phyloP scores from a whole-genome alignment of 92 coral and sea anemone genomes.

The Phenganax subtilis region DNA sequence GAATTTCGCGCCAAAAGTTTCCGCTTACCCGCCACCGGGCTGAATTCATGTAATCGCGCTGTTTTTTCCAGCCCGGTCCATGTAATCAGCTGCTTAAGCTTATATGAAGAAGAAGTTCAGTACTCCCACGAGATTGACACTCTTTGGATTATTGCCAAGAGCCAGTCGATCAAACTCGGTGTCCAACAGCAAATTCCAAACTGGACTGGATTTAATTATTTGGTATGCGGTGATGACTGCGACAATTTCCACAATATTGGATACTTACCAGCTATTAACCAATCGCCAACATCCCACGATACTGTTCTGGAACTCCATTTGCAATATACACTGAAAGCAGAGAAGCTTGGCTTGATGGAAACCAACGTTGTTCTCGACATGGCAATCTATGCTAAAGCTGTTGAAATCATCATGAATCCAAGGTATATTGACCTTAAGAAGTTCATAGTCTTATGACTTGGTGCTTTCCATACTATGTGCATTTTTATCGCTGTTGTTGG shows the following conservation, averaged over 20 bases:
- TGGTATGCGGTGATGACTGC: background rate
- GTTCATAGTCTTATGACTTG: no score
- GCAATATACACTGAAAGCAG: conserved; percentile 22
- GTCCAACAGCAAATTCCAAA: background rate
- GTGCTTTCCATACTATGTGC: background rate
- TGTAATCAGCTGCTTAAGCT: no score
- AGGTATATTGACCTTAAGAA: no score
- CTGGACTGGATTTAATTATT: conserved; percentile 15
- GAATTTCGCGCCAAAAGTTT: no score
- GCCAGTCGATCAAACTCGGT: background rate
- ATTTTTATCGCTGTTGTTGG: conserved; percentile 8
- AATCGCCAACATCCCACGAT: conserved; percentile 18
- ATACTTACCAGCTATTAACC: conserved; percentile 29
- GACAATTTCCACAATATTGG: conserved; percentile 18
- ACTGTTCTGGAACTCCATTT: conserved; percentile 8
- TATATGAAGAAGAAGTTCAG: conserved; percentile 6
- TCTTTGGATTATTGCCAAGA: conserved; percentile 1
- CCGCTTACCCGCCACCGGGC: no score
- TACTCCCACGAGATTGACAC: conserved; percentile 28
- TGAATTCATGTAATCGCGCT: no score
- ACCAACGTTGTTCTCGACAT: conserved; percentile 28
- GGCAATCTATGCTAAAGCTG: conserved; percentile 15
- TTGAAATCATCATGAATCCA: no score
- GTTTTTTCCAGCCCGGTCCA: no score
- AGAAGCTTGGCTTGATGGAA: conserved; percentile 23